Base-by-base conservation (phyloP, 2,797 vertebrate species). In the Anabacerthia variegaticeps region DNA sequence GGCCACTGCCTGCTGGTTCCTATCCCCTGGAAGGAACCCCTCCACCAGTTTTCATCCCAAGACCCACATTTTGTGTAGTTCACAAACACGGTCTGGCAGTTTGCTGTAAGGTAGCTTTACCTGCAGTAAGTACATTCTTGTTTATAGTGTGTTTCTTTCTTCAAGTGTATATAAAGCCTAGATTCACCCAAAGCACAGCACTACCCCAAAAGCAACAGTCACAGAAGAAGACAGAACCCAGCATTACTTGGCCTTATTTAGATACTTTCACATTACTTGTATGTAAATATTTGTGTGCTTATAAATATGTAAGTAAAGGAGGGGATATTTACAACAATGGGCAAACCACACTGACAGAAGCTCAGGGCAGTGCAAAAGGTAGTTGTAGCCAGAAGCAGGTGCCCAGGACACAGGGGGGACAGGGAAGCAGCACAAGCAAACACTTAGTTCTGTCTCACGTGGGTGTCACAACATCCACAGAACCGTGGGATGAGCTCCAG, bases 371-470 rank as follows among this genome's bases (percentile, higher is more conserved):
- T 1, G 2, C 19, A 49, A 13, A 36, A 34, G 12, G 44, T 0
- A 16, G n/a, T 0, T 36, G 51, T 1, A 8, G 65, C 6, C 68
- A 89, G 34, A 36, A 59, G 28, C 32, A 49, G 30, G 41, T n/a
- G 26, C 59, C 46, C 61, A n/a, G 39, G 28, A 49, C 85, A n/a
- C 0, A 1, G 26, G n/a, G 48, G 44, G 12, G 12, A 28, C 77
- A 51, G 69, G 34, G 20, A 36, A 28, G 63, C n/a, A 58, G 56
- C 61, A 71, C 32, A 43, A 1, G 20, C 37, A 41, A 0, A 0
- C 1, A 0, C 44, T 1, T 9, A 8, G 48, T 21, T 24, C 2
- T 0, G 1, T 43, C 73, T 69, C 61, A 4, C 1, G 0, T 8
- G 52, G 30, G 26, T 54, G 30, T 30, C 77, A 37, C 1, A 0